These are phyloP conservation scores for Jordanella pulchra DNA, from an alignment of 2,797 vertebrate genomes.

Conservation along the genomic window DNA sequence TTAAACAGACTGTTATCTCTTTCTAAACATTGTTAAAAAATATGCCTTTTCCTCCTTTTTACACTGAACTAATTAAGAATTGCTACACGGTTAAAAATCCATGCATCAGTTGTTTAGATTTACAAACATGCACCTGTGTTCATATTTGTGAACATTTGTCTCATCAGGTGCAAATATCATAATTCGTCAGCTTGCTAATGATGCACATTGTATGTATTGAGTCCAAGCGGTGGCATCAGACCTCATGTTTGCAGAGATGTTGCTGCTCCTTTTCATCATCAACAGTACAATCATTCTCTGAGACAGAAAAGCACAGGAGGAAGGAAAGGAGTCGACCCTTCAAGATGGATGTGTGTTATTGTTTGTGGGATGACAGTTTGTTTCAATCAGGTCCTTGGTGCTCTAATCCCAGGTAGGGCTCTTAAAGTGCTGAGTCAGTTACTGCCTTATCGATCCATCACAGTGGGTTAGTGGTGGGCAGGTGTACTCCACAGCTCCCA, in stretches of 20 bases:
- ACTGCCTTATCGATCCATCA: conserved; percentile 87
- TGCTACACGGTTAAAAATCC: conserved; percentile 18
- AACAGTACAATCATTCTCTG: conserved; percentile 72
- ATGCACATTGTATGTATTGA: conserved; percentile 73
- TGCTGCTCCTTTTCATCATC: conserved; percentile 64
- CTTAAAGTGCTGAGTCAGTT: conserved; percentile 87
- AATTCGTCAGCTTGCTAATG: conserved; percentile 59
- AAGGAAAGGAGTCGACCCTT: conserved; percentile 50
- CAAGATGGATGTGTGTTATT: conserved; percentile 88
- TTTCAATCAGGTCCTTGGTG: conserved; percentile 89
- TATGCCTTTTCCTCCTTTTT: conserved; percentile 33
- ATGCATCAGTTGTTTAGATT: conserved; percentile 11
- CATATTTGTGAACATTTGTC: conserved; percentile 30
- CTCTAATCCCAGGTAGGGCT: conserved; percentile 86
- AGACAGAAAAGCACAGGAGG: conserved; percentile 67
- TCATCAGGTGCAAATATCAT: conserved; percentile 57
- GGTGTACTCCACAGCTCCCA: conserved; percentile 80
- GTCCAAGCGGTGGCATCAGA: conserved; percentile 70
- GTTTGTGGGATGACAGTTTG: conserved; percentile 90
- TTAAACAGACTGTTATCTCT: conserved; percentile 54
- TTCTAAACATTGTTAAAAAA: conserved; percentile 47
- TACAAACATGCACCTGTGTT: conserved; percentile 4
- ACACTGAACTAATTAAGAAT: conserved; percentile 3
- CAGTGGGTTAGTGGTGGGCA: conserved; percentile 80
- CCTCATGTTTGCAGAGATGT: conserved; percentile 66